These are phyloP conservation scores for Pachypsylla venusta DNA, from an alignment of 1,140 invertebrate species.

Conservation along the genomic window DNA sequence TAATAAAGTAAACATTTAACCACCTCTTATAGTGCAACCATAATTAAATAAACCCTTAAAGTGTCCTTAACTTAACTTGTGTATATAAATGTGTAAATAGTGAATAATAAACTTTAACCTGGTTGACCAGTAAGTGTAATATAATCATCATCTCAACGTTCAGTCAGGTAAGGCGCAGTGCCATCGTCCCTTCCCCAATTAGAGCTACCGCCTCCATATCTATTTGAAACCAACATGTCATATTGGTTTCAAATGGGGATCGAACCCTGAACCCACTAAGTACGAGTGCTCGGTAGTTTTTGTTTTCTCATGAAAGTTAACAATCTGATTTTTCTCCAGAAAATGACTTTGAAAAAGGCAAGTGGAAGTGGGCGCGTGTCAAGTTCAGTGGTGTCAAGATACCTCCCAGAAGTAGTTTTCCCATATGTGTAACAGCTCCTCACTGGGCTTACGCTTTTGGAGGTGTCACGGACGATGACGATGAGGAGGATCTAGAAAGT, in stretches of 20 bases:
- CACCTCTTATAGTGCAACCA: too few relatives aligned
- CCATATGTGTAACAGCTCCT: slow-evolving; percentile 32
- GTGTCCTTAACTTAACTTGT: too few relatives aligned
- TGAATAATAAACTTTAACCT: too few relatives aligned
- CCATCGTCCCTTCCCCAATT: too few relatives aligned
- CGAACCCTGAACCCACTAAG: background rate
- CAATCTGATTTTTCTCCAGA: slow-evolving; percentile 32
- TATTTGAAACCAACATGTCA: background rate
- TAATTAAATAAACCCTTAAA: too few relatives aligned
- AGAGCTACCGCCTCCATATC: slow-evolving; percentile 6
- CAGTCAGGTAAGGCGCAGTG: too few relatives aligned
- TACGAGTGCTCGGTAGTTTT: background rate
- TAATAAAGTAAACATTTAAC: too few relatives aligned
- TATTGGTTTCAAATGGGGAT: background rate
- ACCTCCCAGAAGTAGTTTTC: slow-evolving; percentile 49
- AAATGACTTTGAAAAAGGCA: slow-evolving; percentile 41
- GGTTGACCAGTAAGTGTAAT: too few relatives aligned
- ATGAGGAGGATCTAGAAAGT: slow-evolving; percentile 61
- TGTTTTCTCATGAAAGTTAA: background rate
- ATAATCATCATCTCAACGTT: too few relatives aligned
- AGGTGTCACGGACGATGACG: slow-evolving; percentile 60
- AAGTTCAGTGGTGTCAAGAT: slow-evolving; percentile 51
- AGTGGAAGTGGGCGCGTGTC: slow-evolving; percentile 58
- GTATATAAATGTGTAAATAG: too few relatives aligned
- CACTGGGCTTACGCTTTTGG: slow-evolving; percentile 57